phyloP scores from a whole-genome alignment of 2,888 invertebrate genomes.

The Drosophila ezoana region DNA sequence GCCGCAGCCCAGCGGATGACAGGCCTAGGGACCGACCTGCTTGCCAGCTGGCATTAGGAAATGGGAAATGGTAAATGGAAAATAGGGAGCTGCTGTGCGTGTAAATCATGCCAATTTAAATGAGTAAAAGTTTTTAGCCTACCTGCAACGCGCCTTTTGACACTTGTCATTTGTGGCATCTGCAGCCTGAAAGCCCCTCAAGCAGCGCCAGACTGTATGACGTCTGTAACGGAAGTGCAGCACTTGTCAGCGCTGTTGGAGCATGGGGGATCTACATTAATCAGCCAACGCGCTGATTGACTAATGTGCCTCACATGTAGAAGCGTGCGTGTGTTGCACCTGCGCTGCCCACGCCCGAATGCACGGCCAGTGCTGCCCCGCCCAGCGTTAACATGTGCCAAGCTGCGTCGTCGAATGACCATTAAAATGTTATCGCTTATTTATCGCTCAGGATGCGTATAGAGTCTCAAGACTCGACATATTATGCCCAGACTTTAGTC shows the following conservation, averaged over 20 bases:
- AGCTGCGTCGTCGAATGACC: slow-evolving; percentile 46
- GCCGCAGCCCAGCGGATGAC: slow-evolving; percentile 43
- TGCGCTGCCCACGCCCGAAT: slow-evolving; percentile 8
- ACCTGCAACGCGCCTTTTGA: slow-evolving; percentile 70
- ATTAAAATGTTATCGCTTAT: slow-evolving; percentile 77
- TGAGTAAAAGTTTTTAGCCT: slow-evolving; percentile 57
- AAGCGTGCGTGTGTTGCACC: neutral
- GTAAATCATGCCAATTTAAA: slow-evolving; percentile 80
- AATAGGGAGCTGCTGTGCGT: slow-evolving; percentile 38
- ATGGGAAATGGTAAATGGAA: slow-evolving; percentile 20
- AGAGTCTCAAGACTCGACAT: slow-evolving; percentile 1
- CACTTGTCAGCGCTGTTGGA: slow-evolving; percentile 55
- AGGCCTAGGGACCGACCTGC: slow-evolving; percentile 13
- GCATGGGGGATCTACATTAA: slow-evolving; percentile 53
- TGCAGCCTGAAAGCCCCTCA: slow-evolving; percentile 8
- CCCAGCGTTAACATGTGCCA: slow-evolving; percentile 35
- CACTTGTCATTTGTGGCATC: slow-evolving; percentile 64
- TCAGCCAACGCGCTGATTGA: slow-evolving; percentile 70
- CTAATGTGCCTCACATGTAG: slow-evolving; percentile 45
- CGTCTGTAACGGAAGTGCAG: slow-evolving; percentile 66
- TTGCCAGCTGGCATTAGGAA: slow-evolving; percentile 23
- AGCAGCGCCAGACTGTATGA: slow-evolving; percentile 61
- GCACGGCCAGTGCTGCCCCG: slow-evolving; percentile 9
- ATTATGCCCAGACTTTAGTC: slow-evolving; percentile 16
- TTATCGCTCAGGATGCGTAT: slow-evolving; percentile 54